Evolutionary conservation across 2,797 vertebrate genomes (phyloP), one percentile per base, ranked within the genome.

Genomic region (Acanthiza pusilla): DNA sequence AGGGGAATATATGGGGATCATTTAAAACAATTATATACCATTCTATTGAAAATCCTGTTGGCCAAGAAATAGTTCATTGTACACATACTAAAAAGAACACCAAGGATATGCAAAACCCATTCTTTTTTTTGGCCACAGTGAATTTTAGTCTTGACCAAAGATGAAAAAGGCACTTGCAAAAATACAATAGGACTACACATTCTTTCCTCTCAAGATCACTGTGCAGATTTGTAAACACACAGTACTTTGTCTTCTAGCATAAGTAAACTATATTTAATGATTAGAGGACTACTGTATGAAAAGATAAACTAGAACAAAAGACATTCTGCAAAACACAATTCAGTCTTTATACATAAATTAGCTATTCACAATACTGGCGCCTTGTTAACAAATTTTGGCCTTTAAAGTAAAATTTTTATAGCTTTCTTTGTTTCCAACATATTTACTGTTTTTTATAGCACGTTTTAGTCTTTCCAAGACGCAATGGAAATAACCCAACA

Each of bases 291-390:
- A 74, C 34, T 91, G 47, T 47, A 70, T 66, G 75, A 89, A 88
- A 68, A 95, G 81, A 96, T 65, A 94, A 94, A 85, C 47, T 79
- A 68, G 47, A 94, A 91, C 54, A 94, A 95, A 92, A 73, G 62
- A n/a, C 13, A 4, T 75, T 80, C 89, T 83, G 73, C 67, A 84
- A 91, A 94, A 75, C 19, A 79, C 27, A 94, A 62, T 87, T 85
- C 22, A 48, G 73, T n/a, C 67, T 91, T 89, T 54, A 83, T 57
- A 50, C 34, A 72, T 63, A 92, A 94, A 94, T 92, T 92, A 88
- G 42, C 32, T 36, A 66, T 30, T 74, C 40, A 77, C n/a, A 85
- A 62, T 80, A 80, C 57, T 74, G 58, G 40, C 1, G 2, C 75
- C 74, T 80, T 71, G 62, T 62, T 62, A 88, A 94, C 27, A 45